These are phyloP conservation scores for Chauna torquata DNA, from an alignment of 2,113 vertebrate genomes.

Conservation along the genomic window DNA sequence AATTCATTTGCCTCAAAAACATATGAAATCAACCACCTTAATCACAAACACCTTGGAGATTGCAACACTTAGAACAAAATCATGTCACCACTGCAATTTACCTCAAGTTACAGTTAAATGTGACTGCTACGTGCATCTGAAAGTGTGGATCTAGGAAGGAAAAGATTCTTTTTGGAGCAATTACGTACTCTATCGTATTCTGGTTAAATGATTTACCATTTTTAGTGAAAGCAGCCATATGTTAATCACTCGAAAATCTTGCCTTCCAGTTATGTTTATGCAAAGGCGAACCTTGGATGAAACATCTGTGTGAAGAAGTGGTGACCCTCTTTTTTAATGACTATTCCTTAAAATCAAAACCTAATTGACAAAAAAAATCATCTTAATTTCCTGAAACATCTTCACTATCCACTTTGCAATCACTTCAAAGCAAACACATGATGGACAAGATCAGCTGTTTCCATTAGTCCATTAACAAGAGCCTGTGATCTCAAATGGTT, in stretches of 20 bases:
- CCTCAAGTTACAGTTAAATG: background rate
- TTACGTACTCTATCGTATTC: background rate
- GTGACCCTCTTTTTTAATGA: background rate
- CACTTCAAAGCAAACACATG: background rate
- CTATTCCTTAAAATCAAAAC: background rate
- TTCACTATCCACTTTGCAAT: background rate
- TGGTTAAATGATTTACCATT: background rate
- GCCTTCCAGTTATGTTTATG: background rate
- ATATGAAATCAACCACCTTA: fast-evolving
- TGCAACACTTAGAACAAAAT: background rate
- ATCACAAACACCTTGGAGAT: background rate
- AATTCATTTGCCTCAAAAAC: background rate
- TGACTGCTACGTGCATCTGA: background rate
- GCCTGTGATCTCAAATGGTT: background rate
- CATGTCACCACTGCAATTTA: fast-evolving
- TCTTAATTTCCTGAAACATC: background rate
- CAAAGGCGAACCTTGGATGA: background rate
- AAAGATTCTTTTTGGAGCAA: background rate
- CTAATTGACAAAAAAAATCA: background rate
- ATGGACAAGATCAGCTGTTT: background rate
- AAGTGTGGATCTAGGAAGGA: background rate
- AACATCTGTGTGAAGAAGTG: background rate
- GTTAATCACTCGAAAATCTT: background rate
- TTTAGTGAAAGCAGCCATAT: background rate
- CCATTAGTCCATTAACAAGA: background rate